phyloP scores from a whole-genome alignment of 1,140 invertebrate genomes.

The Papilio dardanus region DNA sequence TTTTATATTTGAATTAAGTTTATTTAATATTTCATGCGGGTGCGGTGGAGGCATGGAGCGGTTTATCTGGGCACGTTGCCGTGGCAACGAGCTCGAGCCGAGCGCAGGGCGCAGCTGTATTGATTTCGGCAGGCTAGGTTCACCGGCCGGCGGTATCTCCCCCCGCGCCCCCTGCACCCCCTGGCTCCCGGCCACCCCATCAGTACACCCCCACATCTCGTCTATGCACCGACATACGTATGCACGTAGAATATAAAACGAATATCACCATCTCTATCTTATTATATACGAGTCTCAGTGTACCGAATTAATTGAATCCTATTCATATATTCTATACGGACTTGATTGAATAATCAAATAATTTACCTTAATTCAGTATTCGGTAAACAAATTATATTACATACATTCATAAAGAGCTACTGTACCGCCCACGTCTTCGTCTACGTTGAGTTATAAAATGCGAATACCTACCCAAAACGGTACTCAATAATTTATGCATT shows the following conservation, averaged over 20 bases:
- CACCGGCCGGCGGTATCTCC: slow-evolving; percentile 62
- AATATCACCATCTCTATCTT: background rate
- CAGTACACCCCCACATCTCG: slow-evolving; percentile 4
- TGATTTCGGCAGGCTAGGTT: slow-evolving; percentile 72
- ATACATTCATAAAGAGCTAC: background rate
- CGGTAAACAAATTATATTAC: background rate
- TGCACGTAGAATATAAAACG: background rate
- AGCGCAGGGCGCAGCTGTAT: slow-evolving; percentile 71
- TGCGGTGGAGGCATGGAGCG: slow-evolving; percentile 36
- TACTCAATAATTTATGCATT: too few relatives aligned
- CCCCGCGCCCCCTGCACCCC: slow-evolving; percentile 31
- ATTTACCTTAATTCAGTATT: background rate
- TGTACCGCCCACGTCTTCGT: too few relatives aligned
- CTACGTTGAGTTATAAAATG: too few relatives aligned
- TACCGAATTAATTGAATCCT: background rate
- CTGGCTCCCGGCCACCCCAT: slow-evolving; percentile 21
- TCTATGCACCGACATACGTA: background rate
- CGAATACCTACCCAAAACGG: too few relatives aligned
- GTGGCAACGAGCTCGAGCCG: slow-evolving; percentile 60
- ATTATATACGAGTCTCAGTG: background rate
- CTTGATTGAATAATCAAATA: slow-evolving; percentile 14
- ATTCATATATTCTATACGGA: background rate
- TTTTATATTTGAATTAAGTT: background rate
- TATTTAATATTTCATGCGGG: slow-evolving; percentile 22
- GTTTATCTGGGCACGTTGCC: slow-evolving; percentile 55